Evolutionary conservation across 2,797 vertebrate genomes (phyloP).

Genomic region (Ctenopoma kingsleyae): DNA sequence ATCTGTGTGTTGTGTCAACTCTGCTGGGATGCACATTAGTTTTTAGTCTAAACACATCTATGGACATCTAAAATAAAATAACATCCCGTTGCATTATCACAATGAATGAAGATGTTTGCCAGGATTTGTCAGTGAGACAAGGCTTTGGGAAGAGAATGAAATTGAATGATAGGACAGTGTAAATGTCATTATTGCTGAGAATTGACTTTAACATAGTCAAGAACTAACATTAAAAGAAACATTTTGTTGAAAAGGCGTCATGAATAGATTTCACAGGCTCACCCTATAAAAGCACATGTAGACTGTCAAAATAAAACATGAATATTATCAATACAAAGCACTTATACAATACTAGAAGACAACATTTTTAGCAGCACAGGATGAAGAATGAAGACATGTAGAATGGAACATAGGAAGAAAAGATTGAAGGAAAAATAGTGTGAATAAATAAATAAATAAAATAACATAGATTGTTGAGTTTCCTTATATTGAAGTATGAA

Average conservation of each 20-base stretch:
- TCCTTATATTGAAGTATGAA: not conserved
- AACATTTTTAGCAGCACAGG: not conserved
- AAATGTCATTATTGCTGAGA: not conserved
- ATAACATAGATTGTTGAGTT: too few relatives aligned
- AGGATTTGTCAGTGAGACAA: not conserved
- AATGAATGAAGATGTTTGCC: constrained; percentile 26
- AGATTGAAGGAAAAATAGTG: not conserved
- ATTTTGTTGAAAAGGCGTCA: not conserved
- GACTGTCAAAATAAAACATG: not conserved
- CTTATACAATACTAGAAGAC: not conserved
- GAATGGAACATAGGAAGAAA: not conserved
- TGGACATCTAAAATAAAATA: constrained; percentile 70
- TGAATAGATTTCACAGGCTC: not conserved
- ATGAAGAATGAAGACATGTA: not conserved
- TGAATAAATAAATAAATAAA: not conserved
- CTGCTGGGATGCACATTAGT: constrained; percentile 49
- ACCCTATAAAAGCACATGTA: not conserved
- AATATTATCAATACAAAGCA: not conserved
- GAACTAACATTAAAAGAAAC: not conserved
- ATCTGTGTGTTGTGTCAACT: constrained; percentile 85
- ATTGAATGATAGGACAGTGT: not conserved
- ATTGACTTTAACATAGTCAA: not conserved
- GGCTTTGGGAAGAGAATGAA: not conserved
- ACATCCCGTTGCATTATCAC: constrained; percentile 18
- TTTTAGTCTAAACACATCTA: constrained; percentile 82